Conservation (phyloP, 1,140 invertebrate species). For the Ruditapes philippinarum region DNA sequence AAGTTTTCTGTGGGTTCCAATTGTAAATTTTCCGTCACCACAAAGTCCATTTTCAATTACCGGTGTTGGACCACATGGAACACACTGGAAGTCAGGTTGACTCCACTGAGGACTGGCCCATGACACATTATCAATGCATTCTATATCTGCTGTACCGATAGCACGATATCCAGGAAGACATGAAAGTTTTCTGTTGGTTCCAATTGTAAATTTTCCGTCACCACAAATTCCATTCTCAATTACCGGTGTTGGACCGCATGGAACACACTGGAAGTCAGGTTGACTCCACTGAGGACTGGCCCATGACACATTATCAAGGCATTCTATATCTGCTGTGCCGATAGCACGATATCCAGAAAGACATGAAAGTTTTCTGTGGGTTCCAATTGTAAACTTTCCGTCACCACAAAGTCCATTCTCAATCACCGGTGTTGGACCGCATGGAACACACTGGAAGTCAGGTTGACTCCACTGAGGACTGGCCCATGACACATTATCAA, state of each 20-base stretch:
- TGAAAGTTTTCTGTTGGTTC: neutral
- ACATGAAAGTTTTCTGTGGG: conserved; percentile 15
- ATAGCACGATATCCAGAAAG: conserved; percentile 4
- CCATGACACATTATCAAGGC: neutral
- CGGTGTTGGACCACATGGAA: conserved; percentile 40
- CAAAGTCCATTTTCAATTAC: conserved; percentile 30
- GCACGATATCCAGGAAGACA: conserved; percentile 23
- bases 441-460: conserved; percentile 37
- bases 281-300: neutral
- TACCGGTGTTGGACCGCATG: conserved; percentile 1
- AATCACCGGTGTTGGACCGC: conserved; percentile 7
- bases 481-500: neutral
- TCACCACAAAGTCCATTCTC: conserved; percentile 34
- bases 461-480: neutral
- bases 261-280: conserved; percentile 20
- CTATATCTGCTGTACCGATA: conserved; percentile 15
- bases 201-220: conserved; percentile 2
- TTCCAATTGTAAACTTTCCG: conserved; percentile 17
- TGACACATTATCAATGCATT: neutral
- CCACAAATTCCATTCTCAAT: conserved; percentile 23
- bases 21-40: conserved; percentile 25
- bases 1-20: conserved; percentile 18
- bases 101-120: conserved; percentile 23
- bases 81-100: conserved; percentile 10
- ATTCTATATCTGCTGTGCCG: conserved; percentile 15